phyloP scores from a whole-genome alignment of 2,888 invertebrate species.

The Phyllotreta striolata region DNA sequence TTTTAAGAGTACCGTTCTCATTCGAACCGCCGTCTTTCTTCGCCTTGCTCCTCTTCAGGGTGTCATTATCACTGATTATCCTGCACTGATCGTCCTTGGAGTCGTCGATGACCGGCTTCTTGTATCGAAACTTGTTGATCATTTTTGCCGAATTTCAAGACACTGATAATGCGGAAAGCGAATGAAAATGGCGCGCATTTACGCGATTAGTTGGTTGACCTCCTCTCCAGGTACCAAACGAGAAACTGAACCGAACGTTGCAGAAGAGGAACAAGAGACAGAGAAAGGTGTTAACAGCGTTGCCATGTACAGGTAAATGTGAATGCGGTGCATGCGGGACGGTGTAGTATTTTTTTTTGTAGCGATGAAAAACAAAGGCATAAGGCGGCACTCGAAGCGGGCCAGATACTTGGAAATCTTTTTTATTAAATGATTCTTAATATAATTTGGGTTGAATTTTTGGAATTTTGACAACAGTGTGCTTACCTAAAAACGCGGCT shows the following conservation, averaged over 20 bases:
- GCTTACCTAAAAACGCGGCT: background rate
- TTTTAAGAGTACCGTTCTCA: slow-evolving; percentile 14
- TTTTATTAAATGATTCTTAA: no score
- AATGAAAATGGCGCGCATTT: slow-evolving; percentile 35
- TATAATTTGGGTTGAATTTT: background rate
- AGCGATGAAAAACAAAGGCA: no score
- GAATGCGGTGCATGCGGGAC: slow-evolving; percentile 7
- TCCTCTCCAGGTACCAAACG: slow-evolving; percentile 44
- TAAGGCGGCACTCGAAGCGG: no score
- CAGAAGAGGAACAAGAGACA: slow-evolving; percentile 27
- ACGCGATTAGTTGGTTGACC: slow-evolving; percentile 29
- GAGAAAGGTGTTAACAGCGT: slow-evolving; percentile 31
- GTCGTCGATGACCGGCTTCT: slow-evolving; percentile 52
- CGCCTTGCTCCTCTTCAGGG: slow-evolving; percentile 30
- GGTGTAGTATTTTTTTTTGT: no score
- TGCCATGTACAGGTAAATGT: slow-evolving; percentile 28
- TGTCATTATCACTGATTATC: slow-evolving; percentile 35
- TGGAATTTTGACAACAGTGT: slow-evolving; percentile 15
- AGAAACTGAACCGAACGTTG: slow-evolving; percentile 25
- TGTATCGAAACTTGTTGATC: slow-evolving; percentile 60
- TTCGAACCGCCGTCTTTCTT: slow-evolving; percentile 22
- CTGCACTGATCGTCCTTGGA: slow-evolving; percentile 20
- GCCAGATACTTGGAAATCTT: no score
- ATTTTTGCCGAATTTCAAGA: slow-evolving; percentile 41
- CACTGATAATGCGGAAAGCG: slow-evolving; percentile 17